Percentiles rank a stretch among this genome's conserved stretches.
Evolutionary conservation across 2,888 invertebrate species (phyloP).

Genomic region (Dendrolimus houi): DNA sequence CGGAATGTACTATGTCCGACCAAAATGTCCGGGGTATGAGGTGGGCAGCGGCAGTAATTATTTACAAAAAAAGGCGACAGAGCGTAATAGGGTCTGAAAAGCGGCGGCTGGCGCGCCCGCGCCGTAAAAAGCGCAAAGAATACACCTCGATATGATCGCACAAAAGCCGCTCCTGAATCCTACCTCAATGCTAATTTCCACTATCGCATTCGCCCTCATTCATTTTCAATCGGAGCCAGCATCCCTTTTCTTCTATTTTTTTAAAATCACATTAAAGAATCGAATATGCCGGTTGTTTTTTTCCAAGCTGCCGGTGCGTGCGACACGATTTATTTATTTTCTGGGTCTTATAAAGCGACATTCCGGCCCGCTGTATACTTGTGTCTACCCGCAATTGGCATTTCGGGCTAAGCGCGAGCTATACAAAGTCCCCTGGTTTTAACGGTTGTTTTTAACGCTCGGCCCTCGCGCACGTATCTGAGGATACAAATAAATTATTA

Average conservation of each 20-base stretch:
- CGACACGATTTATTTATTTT: constrained; percentile 76
- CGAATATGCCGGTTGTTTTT: constrained; percentile 73
- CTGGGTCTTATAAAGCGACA: constrained; percentile 73
- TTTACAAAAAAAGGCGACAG: constrained; percentile 65
- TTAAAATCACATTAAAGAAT: constrained; percentile 74
- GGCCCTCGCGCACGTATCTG: constrained; percentile 64
- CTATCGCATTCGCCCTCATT: constrained; percentile 75
- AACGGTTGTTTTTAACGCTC: constrained; percentile 76
- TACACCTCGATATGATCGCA: constrained; percentile 76
- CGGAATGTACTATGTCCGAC: too few relatives aligned
- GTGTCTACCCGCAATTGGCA: constrained; percentile 76
- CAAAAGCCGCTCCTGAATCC: constrained; percentile 74
- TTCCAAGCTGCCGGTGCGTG: constrained; percentile 57
- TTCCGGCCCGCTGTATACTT: constrained; percentile 74
- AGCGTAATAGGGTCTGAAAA: constrained; percentile 63
- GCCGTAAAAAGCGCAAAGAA: constrained; percentile 75
- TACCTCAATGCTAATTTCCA: constrained; percentile 77
- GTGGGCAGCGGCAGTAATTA: constrained; percentile 55
- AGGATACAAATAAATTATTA: constrained; percentile 76
- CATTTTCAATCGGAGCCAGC: constrained; percentile 74
- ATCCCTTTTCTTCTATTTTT: constrained; percentile 71
- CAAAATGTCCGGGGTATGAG: constrained; percentile 2
- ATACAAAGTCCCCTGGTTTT: constrained; percentile 72
- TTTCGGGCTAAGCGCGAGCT: constrained; percentile 73
- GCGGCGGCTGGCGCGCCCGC: constrained; percentile 50